Base-by-base conservation (phyloP, 1,140 invertebrate genomes). In the Nasonia giraulti region DNA sequence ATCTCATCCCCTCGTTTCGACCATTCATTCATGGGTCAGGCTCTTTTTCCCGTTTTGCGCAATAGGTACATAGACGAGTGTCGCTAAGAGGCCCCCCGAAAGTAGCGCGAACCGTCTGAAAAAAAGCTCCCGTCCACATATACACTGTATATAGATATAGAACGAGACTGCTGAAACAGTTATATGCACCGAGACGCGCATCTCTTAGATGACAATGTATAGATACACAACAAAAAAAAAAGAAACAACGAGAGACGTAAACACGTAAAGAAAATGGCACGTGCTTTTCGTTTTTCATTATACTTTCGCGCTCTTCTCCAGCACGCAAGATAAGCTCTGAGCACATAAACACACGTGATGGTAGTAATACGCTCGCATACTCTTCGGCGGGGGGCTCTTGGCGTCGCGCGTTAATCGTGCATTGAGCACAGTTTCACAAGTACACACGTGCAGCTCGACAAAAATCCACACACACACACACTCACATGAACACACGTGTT, bases 21-120 rank as follows among this genome's bases (percentile, higher is more conserved):
- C 92, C 89, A 92, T 93, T 92, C 92, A 93, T 93, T 93, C 92
- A 91, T 93, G 92, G 92, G 91, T 93, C 92, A 93, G 91, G 91
- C 91, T 92, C 91, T 91, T 93, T 93, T 93, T 93, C 92, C 92
- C 92, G 90, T 93, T 92, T 93, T 93, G 92, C 88, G 91, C 91
- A 92, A 92, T 93, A 93, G 92, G 92, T 93, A 93, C 89, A 92
- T 88, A 90, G 85, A 86, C 85, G 73, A 85, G 86, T 87, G 74
- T 86, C 75, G 88, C 82, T 83, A 85, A 87, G 87, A 88, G 89
- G 85, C 84, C 87, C 86, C 86, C 85, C 84, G 86, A 88, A 87
- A 90, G 88, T 80, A 82, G 83, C 82, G 82, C 69, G 85, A 73
- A 40, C 4, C 1, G 68, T 27, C 20, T 20, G 6, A n/a, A 62